Evolutionary conservation across 2,797 vertebrate species (phyloP).

Genomic region (Telmatherina bonti): DNA sequence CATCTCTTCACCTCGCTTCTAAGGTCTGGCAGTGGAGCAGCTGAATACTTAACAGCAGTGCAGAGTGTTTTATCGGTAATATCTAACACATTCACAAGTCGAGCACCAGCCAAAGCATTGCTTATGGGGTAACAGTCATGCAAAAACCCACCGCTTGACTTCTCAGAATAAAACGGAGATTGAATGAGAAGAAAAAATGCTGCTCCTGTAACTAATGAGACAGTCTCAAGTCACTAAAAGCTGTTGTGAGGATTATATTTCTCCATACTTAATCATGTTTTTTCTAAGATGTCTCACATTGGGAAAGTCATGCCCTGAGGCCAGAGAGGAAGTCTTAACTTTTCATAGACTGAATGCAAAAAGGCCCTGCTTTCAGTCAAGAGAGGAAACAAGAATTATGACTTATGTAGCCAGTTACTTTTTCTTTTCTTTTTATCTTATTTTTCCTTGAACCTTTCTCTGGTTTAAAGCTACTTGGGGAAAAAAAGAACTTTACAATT

Average conservation of each 20-base stretch:
- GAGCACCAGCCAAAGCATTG: slow-evolving; percentile 18
- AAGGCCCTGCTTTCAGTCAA: slow-evolving; percentile 19
- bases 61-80: slow-evolving; percentile 44
- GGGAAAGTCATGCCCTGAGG: slow-evolving; percentile 31
- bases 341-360: slow-evolving; percentile 37
- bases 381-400: slow-evolving; percentile 4
- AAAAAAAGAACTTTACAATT: no score
- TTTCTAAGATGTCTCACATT: slow-evolving; percentile 37
- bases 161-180: slow-evolving; percentile 27
- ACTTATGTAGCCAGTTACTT: slow-evolving; percentile 7
- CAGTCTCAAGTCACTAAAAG: slow-evolving; percentile 18
- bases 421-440: neutral
- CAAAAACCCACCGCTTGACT: slow-evolving; percentile 43
- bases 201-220: slow-evolving; percentile 14
- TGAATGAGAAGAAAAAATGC: slow-evolving; percentile 17
- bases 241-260: slow-evolving; percentile 38
- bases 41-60: slow-evolving; percentile 56
- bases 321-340: slow-evolving; percentile 29
- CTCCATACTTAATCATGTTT: slow-evolving; percentile 23
- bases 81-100: slow-evolving; percentile 47
- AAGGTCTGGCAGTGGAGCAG: slow-evolving; percentile 51
- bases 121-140: slow-evolving; percentile 34
- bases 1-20: slow-evolving; percentile 64
- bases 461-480: neutral
- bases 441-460: neutral